These are phyloP conservation scores for Acronicta psi DNA, from an alignment of 2,888 invertebrate species.

Conservation along the genomic window DNA sequence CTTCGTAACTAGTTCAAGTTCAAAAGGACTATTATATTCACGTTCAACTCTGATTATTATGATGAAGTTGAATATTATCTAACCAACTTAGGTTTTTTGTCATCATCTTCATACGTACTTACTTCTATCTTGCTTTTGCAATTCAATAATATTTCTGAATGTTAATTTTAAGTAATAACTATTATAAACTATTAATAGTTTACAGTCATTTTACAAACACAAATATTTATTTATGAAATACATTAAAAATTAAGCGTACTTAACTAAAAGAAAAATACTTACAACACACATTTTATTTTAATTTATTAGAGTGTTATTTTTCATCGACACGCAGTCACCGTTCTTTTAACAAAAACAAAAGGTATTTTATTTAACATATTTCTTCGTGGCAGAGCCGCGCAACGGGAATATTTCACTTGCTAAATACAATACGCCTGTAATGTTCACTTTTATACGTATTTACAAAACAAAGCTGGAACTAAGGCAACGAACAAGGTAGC, in stretches of 20 bases:
- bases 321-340: conserved; percentile 38
- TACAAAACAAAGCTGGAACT: conserved; percentile 65
- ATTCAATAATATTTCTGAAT: too few relatives aligned
- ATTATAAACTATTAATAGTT: too few relatives aligned
- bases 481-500: conserved; percentile 74
- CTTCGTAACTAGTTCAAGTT: conserved; percentile 46
- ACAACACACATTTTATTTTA: conserved; percentile 29
- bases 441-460: conserved; percentile 57
- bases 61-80: background rate
- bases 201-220: too few relatives aligned
- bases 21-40: conserved; percentile 39
- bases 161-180: too few relatives aligned
- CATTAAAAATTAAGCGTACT: background rate
- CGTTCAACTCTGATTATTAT: conserved; percentile 36
- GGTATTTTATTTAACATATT: conserved; percentile 45
- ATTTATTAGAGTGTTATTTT: conserved; percentile 46
- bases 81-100: too few relatives aligned
- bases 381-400: conserved; percentile 27
- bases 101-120: too few relatives aligned
- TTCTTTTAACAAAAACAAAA: conserved; percentile 45
- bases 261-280: background rate
- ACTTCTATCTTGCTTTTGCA: too few relatives aligned
- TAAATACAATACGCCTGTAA: conserved; percentile 49
- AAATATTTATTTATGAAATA: background rate
- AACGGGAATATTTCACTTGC: conserved; percentile 46